Evolutionary conservation across 2,888 invertebrate genomes (phyloP), one percentile per base, ranked within the genome.

Genomic region (Troides aeacus): DNA sequence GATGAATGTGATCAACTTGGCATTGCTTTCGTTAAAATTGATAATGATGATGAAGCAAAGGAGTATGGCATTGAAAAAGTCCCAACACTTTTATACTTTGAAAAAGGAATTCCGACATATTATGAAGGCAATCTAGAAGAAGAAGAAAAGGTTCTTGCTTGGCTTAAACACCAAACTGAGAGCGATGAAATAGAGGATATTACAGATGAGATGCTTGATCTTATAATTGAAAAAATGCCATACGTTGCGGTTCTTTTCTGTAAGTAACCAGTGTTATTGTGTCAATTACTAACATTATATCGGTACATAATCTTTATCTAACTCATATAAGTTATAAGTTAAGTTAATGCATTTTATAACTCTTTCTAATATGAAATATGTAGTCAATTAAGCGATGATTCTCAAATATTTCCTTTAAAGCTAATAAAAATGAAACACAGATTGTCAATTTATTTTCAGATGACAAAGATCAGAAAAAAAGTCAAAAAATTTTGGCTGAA

Each of bases 101-200:
- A 96, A 86, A 95, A 95, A 84, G 95, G 95, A 76, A 95, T 96
- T 80, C 96, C 96, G 71, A 95, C 95, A 60, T 93, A 95, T 77
- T 96, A 96, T 79, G 95, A 94, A 93, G 97, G 98, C 75, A 97
- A 97, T 85, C 92, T 97, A 76, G 97, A 97, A 88, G 97, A 97
- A 78, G 97, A 97, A 86, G 97, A 97, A 74, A 97, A 97, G 84
- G 96, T 97, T 23, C 88, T 98, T 0, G 95, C 94, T 77, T 98
- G 98, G 98, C 93, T 98, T 39, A 96, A 95, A 77, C 95, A 96
- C 78, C 98, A 98, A 84, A 94, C 95, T 60, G 97, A 96, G 78
- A 96, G 94, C 77, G 98, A 98, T 85, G 97, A 98, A 92, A 98
- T 98, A 77, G 98, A 98, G 91, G 98, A 98, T 81, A 96, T 98